These are phyloP conservation scores for Etheostoma nigrum DNA, from an alignment of 2,797 vertebrate species.

Conservation along the genomic window DNA sequence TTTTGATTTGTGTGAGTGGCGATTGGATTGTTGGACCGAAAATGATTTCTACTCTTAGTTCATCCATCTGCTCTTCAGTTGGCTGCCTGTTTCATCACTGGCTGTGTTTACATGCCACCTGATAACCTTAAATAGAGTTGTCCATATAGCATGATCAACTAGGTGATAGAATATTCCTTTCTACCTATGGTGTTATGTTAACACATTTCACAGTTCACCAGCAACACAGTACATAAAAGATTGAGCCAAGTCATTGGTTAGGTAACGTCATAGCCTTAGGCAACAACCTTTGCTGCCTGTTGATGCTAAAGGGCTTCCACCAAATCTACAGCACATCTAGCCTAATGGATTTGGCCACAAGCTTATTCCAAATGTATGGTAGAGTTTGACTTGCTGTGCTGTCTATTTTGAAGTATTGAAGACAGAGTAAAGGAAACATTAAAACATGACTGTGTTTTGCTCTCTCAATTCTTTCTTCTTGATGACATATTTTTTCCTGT, in stretches of 20 bases:
- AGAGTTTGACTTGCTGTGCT: neutral
- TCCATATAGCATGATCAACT: neutral
- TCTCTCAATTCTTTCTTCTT: neutral
- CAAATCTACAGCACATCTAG: neutral
- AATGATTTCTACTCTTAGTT: slow-evolving; percentile 6
- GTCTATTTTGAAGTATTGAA: neutral
- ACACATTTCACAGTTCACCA: neutral
- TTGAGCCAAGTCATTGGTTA: neutral
- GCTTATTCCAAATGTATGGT: neutral
- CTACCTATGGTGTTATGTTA: neutral
- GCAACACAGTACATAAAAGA: neutral
- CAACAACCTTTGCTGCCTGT: neutral
- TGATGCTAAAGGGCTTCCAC: neutral
- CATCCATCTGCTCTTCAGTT: slow-evolving; percentile 22
- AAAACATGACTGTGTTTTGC: neutral
- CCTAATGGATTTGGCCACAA: neutral
- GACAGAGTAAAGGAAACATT: neutral
- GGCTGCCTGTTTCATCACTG: neutral
- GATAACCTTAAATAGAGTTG: neutral
- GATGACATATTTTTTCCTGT: neutral
- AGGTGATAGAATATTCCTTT: neutral
- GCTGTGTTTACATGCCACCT: neutral
- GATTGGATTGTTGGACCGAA: neutral
- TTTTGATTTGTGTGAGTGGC: neutral
- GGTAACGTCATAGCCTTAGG: neutral